phyloP scores from a whole-genome alignment of 2,888 invertebrate genomes.

The Orthosia gothica region DNA sequence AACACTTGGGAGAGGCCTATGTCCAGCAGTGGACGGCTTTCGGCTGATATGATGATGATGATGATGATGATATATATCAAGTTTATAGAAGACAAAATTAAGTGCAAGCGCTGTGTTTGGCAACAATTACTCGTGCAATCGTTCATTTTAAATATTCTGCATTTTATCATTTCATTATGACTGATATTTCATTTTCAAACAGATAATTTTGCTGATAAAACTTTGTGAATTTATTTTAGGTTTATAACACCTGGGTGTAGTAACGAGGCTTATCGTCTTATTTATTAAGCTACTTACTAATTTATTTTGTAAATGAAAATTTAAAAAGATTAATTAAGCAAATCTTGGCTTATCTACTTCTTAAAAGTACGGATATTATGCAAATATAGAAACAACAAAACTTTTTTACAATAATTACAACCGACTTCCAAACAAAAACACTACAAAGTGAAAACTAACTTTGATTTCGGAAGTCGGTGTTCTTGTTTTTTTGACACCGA shows the following conservation, averaged over 20 bases:
- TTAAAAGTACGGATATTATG: constrained; percentile 1
- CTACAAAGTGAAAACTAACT: too few relatives aligned
- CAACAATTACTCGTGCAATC: constrained; percentile 4
- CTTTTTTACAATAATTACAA: too few relatives aligned
- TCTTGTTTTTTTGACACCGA: too few relatives aligned
- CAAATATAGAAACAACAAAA: not conserved
- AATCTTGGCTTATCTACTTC: constrained; percentile 8
- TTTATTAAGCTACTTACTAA: constrained; percentile 17
- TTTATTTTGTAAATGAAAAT: not conserved
- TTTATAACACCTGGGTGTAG: constrained; percentile 15
- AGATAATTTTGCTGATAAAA: constrained; percentile 22
- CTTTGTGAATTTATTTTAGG: constrained; percentile 9
- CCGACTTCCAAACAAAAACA: too few relatives aligned
- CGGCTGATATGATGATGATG: too few relatives aligned
- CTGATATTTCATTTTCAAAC: constrained; percentile 21
- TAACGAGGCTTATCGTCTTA: not conserved
- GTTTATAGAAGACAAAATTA: constrained; percentile 4
- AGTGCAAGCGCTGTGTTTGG: constrained; percentile 2
- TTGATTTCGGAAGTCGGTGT: too few relatives aligned
- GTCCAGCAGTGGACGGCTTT: too few relatives aligned
- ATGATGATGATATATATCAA: too few relatives aligned
- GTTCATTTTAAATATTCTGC: constrained; percentile 20
- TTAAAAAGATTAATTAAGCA: not conserved
- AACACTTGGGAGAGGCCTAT: too few relatives aligned
- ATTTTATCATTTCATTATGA: constrained; percentile 11